Percentiles rank a stretch among this genome's conserved stretches.
Evolutionary conservation across 2,113 vertebrate species (phyloP).

Genomic region (Chroicocephalus ridibundus): DNA sequence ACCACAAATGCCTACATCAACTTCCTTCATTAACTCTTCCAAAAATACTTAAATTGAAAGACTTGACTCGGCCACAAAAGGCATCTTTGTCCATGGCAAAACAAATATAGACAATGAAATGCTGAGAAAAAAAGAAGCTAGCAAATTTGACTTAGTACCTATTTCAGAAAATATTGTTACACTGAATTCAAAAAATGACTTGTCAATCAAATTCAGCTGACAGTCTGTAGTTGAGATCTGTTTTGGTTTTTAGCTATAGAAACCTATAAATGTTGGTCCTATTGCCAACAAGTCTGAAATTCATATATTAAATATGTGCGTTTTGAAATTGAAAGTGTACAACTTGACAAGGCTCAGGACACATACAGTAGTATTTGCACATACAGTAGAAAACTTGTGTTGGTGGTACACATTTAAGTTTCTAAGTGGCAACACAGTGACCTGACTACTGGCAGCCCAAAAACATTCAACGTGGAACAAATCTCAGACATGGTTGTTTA

Average conservation of each 20-base stretch:
- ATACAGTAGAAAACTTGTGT: neutral
- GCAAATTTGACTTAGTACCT: neutral
- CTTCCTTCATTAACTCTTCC: neutral
- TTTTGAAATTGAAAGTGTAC: neutral
- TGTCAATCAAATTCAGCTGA: neutral
- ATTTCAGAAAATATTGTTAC: neutral
- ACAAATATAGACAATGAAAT: neutral
- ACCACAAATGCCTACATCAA: neutral
- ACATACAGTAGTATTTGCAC: neutral
- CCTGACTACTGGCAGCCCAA: neutral
- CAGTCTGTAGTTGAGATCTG: neutral
- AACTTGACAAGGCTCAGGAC: neutral
- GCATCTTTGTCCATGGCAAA: neutral
- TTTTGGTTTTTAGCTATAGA: neutral
- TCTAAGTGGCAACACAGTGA: neutral
- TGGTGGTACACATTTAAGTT: neutral
- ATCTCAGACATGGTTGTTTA: neutral
- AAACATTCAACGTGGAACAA: neutral
- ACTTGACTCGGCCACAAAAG: neutral
- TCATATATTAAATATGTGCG: neutral
- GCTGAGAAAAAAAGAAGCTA: neutral
- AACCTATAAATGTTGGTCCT: neutral
- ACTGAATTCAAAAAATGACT: neutral
- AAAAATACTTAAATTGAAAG: neutral
- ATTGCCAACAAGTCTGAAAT: neutral